phyloP scores from a whole-genome alignment of 2,113 vertebrate genomes.

The Etheostoma spectabile region DNA sequence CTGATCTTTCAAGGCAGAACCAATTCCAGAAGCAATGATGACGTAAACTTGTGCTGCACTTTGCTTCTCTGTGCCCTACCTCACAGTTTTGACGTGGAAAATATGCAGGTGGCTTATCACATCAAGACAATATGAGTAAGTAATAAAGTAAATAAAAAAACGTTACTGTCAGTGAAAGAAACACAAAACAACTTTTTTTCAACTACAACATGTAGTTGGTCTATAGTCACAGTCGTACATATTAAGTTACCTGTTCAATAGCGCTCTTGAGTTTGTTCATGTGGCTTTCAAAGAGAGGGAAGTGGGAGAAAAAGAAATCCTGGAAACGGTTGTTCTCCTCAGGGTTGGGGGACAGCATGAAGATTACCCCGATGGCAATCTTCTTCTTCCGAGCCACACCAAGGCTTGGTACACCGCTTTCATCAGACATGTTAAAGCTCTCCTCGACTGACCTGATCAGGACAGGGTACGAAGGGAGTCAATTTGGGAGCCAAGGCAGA shows the following conservation, averaged over 20 bases:
- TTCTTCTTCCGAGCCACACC: conserved; percentile 96
- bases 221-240: background rate
- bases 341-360: conserved; percentile 91
- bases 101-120: background rate
- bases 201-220: background rate
- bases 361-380: conserved; percentile 98
- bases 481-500: background rate
- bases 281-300: conserved; percentile 99
- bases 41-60: no score
- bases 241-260: conserved; percentile 91
- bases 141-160: background rate
- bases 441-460: conserved; percentile 93
- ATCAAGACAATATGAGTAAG: background rate
- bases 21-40: no score
- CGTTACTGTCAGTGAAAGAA: background rate
- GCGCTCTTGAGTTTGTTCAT: conserved; percentile 99
- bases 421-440: conserved; percentile 98
- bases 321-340: conserved; percentile 96
- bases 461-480: background rate
- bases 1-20: no score
- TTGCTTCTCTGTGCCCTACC: no score
- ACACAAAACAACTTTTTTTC: background rate
- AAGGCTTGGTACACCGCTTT: conserved; percentile 90
- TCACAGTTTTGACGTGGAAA: background rate
- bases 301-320: conserved; percentile 99